These are phyloP conservation scores for Neocloeon triangulifer DNA, from an alignment of 1,140 invertebrate genomes.

Conservation along the genomic window DNA sequence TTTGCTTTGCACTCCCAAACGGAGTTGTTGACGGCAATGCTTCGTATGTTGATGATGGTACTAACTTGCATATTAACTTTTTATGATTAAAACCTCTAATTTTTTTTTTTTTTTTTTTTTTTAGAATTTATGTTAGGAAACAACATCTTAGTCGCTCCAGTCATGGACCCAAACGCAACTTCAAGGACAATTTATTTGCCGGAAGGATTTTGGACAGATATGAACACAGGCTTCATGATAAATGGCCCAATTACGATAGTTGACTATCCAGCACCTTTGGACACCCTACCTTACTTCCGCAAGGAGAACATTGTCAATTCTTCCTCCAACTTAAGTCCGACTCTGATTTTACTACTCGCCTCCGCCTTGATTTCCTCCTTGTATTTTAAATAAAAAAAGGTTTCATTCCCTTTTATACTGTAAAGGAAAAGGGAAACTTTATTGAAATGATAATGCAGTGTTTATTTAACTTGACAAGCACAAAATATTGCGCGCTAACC, in stretches of 20 bases:
- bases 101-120: conserved; percentile 2
- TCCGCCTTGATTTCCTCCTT: too few species aligned
- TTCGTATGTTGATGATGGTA: conserved; percentile 41
- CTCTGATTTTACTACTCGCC: too few species aligned
- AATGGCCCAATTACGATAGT: conserved; percentile 37
- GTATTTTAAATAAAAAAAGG: too few species aligned
- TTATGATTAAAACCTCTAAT: conserved; percentile 1
- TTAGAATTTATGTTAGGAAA: conserved; percentile 66
- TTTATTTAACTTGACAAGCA: too few species aligned
- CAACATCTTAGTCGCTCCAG: conserved; percentile 62
- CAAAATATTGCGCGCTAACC: too few species aligned
- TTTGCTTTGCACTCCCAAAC: conserved; percentile 50
- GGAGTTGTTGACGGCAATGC: conserved; percentile 37
- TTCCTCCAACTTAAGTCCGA: too few species aligned
- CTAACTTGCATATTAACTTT: neutral
- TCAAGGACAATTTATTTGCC: conserved; percentile 56
- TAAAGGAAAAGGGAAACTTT: too few species aligned
- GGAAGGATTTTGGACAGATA: conserved; percentile 37
- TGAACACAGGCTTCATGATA: conserved; percentile 20
- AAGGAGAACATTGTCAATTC: too few species aligned
- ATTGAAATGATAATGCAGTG: too few species aligned
- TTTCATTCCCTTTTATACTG: too few species aligned
- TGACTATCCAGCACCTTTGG: conserved; percentile 38
- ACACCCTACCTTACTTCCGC: conserved; percentile 37
- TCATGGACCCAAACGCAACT: conserved; percentile 37